Evolutionary conservation across 2,113 vertebrate species (phyloP).

Genomic region (Planiliza haematocheilus): DNA sequence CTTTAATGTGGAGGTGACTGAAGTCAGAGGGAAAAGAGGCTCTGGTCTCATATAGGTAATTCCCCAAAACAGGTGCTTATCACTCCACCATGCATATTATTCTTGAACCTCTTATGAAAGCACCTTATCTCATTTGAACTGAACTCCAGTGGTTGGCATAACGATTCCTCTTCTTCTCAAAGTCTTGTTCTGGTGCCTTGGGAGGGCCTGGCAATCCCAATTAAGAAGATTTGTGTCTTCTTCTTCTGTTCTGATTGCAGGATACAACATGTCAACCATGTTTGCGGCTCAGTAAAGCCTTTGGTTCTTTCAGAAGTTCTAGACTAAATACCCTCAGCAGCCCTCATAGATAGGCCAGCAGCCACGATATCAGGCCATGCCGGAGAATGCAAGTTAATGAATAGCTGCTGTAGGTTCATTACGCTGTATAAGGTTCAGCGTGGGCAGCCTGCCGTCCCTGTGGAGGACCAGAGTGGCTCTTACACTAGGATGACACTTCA

Average conservation of each 20-base stretch:
- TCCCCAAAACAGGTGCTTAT: too few relatives aligned
- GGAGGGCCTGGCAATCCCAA: too few relatives aligned
- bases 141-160: background rate
- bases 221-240: background rate
- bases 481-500: conserved; percentile 35
- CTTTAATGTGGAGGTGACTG: too few relatives aligned
- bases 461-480: conserved; percentile 41
- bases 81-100: too few relatives aligned
- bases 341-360: background rate
- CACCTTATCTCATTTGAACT: background rate
- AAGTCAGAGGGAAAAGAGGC: too few relatives aligned
- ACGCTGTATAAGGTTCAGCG: conserved; percentile 1
- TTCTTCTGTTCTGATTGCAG: background rate
- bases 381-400: conserved; percentile 26
- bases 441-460: conserved; percentile 13
- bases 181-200: background rate
- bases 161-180: background rate
- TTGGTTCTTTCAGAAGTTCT: background rate
- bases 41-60: too few relatives aligned
- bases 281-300: background rate
- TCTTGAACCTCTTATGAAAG: background rate
- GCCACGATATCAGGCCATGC: conserved; percentile 19
- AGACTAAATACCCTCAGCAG: background rate
- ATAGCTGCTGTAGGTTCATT: conserved; percentile 40
- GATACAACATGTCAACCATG: background rate